Base-by-base conservation (phyloP, 2,113 vertebrate species). In the Suricata suricatta region DNA sequence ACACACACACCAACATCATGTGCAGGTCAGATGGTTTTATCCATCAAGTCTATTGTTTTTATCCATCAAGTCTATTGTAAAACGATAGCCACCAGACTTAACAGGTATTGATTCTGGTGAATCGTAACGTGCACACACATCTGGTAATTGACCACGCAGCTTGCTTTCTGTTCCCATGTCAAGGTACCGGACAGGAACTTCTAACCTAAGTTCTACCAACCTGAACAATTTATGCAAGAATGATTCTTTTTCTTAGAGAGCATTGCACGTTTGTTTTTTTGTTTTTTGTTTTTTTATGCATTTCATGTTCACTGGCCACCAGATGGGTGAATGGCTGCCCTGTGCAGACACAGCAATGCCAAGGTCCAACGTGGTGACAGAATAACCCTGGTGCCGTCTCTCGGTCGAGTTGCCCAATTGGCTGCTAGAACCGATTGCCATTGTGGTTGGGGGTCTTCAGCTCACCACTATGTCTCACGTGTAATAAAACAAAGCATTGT, bases 321-420 rank as follows among this genome's bases (percentile, higher is more conserved):
- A 7, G 79, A 80, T 1, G 35, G n/a, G 63, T 27, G 3, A 68
- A 60, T 0, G 35, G 15, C 64, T 1, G 1, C 25, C 54, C 64
- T 87, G 52, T 14, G 33, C 31, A 80, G 80, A 74, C 47, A 38
- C 23, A 0, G 23, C 14, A 2, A 0, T 1, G 44, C 1, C 0
- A 1, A 47, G 66, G 13, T 1, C 15, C 47, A 3, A 63, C 11
- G 33, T 25, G 35, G 7, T 1, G 17, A 1, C 7, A 6, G 0
- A 1, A 0, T 5, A 25, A 4, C 19, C 0, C 0, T 0, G 3
- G 57, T 0, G 0, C 21, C 44, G 50, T 38, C n/a, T 29, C 50
- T 12, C 0, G 0, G 16, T 31, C 19, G 2, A 47, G 69, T 0
- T 10, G 9, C 71, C 77, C 2, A 0, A 6, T 52, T 63, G 3